Percentiles rank a stretch among this genome's conserved stretches.
Evolutionary conservation across 2,888 invertebrate genomes (phyloP).

Genomic region (Folsomia candida): DNA sequence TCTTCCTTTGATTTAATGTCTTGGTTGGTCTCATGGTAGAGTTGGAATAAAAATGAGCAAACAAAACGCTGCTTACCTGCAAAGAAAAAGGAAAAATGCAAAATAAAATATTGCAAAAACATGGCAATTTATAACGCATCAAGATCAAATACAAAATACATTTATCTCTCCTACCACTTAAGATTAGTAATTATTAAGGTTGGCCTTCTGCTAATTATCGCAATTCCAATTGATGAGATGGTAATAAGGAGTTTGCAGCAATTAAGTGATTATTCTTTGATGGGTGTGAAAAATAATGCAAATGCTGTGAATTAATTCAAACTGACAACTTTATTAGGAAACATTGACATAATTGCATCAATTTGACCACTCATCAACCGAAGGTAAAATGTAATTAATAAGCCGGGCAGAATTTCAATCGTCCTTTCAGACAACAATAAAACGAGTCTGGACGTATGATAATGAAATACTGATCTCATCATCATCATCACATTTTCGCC

Average conservation of each 20-base stretch:
- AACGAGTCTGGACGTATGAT: no score
- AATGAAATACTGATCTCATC: no score
- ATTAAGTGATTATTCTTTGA: background rate
- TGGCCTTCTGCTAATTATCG: background rate
- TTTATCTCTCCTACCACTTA: no score
- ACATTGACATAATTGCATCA: background rate
- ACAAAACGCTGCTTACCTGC: background rate
- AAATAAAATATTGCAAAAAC: no score
- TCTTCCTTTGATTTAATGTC: no score
- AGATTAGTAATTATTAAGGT: no score
- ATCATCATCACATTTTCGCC: no score
- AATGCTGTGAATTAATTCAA: background rate
- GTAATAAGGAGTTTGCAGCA: background rate
- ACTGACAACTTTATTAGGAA: background rate
- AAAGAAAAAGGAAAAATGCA: background rate
- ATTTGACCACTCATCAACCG: background rate
- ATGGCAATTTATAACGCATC: no score
- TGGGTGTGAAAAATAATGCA: background rate
- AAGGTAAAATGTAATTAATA: background rate
- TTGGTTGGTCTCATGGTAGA: no score
- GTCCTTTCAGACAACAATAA: background rate
- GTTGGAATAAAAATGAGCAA: background rate
- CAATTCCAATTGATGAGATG: background rate
- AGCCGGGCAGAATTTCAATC: background rate
- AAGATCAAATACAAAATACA: no score